Conservation (phyloP, 2,113 vertebrate genomes). For the Marmota monax region DNA sequence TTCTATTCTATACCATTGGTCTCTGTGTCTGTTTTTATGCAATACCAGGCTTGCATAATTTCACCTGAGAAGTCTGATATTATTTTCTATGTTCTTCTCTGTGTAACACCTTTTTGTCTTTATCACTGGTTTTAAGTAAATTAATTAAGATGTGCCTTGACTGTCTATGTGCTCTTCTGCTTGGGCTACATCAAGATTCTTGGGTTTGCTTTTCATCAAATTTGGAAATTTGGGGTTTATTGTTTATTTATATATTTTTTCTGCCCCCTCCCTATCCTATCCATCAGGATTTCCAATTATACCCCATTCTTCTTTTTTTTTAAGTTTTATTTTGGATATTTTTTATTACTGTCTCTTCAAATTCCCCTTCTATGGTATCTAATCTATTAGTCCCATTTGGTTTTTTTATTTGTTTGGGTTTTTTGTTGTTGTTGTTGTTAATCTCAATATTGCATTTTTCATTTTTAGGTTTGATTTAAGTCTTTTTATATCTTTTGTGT, state of each 20-base stretch:
- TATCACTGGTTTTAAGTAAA: neutral
- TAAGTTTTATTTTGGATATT: neutral
- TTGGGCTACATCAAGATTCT: neutral
- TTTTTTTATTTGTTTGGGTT: neutral
- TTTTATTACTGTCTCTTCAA: neutral
- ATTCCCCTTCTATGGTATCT: neutral
- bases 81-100: neutral
- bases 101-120: neutral
- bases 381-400: neutral
- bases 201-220: neutral
- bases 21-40: too few relatives aligned
- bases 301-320: neutral
- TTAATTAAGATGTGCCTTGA: neutral
- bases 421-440: neutral
- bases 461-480: neutral
- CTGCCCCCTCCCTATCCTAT: neutral
- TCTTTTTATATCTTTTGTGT: neutral
- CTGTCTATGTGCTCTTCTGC: neutral
- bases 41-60: neutral
- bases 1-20: too few relatives aligned
- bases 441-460: neutral
- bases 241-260: neutral
- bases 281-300: conserved; percentile 2
- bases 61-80: neutral
- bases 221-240: neutral